A percentile compares a stretch with the other conserved stretches of the same genome.
These are phyloP conservation scores for Bombus terrestris DNA, from an alignment of 1,140 invertebrate species.

Conservation along the genomic window DNA sequence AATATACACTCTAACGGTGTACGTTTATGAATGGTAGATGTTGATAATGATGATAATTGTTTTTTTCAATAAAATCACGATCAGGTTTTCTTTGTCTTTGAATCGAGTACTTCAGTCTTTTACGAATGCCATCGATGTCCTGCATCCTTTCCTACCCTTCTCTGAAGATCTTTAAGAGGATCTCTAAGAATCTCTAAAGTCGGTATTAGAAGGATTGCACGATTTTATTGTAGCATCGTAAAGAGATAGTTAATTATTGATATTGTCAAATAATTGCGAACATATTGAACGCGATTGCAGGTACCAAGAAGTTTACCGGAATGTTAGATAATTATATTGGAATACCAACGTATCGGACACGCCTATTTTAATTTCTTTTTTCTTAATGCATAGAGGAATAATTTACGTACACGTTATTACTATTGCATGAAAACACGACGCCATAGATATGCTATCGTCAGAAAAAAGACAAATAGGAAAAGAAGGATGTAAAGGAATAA, in stretches of 20 bases:
- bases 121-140: not conserved
- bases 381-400: not conserved
- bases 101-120: slow-evolving; percentile 11
- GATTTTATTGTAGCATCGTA: not conserved
- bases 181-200: not conserved
- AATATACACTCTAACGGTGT: slow-evolving; percentile 15
- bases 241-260: not conserved
- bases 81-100: slow-evolving; percentile 48
- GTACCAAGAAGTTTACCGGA: not conserved
- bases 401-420: no score
- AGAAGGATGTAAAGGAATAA: not conserved
- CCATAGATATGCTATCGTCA: not conserved
- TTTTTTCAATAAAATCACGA: slow-evolving; percentile 65
- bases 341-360: not conserved
- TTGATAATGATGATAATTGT: slow-evolving; percentile 39
- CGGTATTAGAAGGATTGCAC: no score
- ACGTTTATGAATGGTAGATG: not conserved
- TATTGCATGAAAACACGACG: not conserved
- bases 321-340: not conserved
- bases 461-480: not conserved
- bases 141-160: not conserved
- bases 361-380: not conserved
- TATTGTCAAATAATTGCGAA: no score
- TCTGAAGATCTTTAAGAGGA: no score
- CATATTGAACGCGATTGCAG: not conserved